These are phyloP conservation scores for Sinhomidia bicolor DNA, from an alignment of 2,888 invertebrate genomes.

Conservation along the genomic window DNA sequence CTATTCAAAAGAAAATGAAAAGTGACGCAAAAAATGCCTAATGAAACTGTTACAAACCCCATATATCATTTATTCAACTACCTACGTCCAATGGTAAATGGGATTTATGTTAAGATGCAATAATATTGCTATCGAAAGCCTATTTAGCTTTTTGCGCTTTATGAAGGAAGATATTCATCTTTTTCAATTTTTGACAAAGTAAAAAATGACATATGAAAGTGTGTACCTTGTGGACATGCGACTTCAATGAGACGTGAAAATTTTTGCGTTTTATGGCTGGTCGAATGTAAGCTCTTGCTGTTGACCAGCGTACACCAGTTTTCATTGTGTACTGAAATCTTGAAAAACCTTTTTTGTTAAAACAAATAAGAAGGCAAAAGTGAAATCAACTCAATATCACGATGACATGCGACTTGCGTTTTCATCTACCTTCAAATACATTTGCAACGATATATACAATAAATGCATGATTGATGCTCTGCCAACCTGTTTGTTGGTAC, in stretches of 20 bases:
- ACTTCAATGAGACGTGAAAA: slow-evolving; percentile 74
- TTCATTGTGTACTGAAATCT: slow-evolving; percentile 78
- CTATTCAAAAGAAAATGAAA: slow-evolving; percentile 32
- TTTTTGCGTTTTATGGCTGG: slow-evolving; percentile 70
- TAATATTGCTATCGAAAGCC: no score
- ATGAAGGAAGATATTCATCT: no score
- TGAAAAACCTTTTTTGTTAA: slow-evolving; percentile 71
- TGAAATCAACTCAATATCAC: background rate
- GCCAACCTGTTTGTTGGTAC: slow-evolving; percentile 70
- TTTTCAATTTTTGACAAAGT: background rate
- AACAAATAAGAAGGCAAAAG: slow-evolving; percentile 19
- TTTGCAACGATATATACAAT: no score
- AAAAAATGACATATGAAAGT: background rate
- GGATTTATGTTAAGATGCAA: no score
- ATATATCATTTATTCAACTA: no score
- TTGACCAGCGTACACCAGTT: slow-evolving; percentile 76
- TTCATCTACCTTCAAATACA: background rate
- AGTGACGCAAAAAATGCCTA: no score
- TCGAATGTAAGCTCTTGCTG: slow-evolving; percentile 74
- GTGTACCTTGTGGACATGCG: slow-evolving; percentile 72
- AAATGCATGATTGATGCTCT: no score
- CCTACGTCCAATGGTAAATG: no score
- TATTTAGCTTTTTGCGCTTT: no score
- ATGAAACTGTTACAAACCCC: no score
- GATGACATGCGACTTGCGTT: background rate